Evolutionary conservation across 2,113 vertebrate genomes (phyloP).

Genomic region (Osmerus eperlanus): DNA sequence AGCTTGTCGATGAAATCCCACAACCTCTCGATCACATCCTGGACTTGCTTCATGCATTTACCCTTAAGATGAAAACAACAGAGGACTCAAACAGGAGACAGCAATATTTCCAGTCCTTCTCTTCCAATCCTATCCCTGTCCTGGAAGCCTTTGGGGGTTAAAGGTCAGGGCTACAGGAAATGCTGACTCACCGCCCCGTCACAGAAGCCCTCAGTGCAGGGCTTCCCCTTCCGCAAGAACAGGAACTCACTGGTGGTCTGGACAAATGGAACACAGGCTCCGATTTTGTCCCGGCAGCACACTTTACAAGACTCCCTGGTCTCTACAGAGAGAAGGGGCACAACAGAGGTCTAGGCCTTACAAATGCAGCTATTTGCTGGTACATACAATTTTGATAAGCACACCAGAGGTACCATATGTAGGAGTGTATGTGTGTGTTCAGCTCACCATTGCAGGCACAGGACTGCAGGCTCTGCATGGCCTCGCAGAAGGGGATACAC

Average conservation of each 20-base stretch:
- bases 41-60: conserved; percentile 96
- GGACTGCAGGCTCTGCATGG: conserved; percentile 75
- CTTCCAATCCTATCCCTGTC: neutral
- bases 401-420: neutral
- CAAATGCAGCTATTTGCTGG: too few species aligned
- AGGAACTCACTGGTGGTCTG: conserved; percentile 64
- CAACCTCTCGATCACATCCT: conserved; percentile 94
- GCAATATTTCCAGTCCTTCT: neutral
- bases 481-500: conserved; percentile 91
- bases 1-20: conserved; percentile 99
- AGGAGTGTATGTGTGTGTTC: neutral
- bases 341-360: neutral
- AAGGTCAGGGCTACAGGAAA: neutral
- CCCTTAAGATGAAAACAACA: conserved; percentile 71
- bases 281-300: conserved; percentile 79
- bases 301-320: conserved; percentile 93
- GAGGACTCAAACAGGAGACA: neutral
- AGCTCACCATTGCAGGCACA: conserved; percentile 89
- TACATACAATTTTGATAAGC: too few species aligned
- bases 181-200: conserved; percentile 78
- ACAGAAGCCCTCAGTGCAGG: conserved; percentile 96
- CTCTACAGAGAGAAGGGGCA: conserved; percentile 64
- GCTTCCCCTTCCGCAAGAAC: conserved; percentile 92
- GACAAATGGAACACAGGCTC: conserved; percentile 74
- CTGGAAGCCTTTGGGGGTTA: neutral